phyloP scores from a whole-genome alignment of 2,797 vertebrate genomes.

The Valencia hispanica region DNA sequence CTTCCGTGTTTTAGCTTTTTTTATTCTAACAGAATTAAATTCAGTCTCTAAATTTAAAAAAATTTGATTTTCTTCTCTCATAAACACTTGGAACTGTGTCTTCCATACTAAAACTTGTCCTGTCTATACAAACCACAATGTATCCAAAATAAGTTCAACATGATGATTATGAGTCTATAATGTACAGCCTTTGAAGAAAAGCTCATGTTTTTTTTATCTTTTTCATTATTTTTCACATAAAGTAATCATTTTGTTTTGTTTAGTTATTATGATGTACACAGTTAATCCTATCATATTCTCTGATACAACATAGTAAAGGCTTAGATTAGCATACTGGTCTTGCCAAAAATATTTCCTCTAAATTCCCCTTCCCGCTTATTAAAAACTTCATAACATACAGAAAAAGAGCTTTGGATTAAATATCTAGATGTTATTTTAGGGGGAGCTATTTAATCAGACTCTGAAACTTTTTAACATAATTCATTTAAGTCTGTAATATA shows the following conservation, averaged over 20 bases:
- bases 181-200: no score
- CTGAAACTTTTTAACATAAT: not conserved
- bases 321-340: not conserved
- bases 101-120: no score
- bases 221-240: not conserved
- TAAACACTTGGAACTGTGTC: no score
- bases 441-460: not conserved
- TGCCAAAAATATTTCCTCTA: not conserved
- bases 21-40: no score
- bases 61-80: no score
- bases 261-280: not conserved
- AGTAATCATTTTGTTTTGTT: not conserved
- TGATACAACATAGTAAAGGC: not conserved
- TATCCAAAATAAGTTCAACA: no score
- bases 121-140: no score
- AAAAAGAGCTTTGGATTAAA: not conserved
- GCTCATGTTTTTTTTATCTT: not conserved
- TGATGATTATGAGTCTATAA: no score
- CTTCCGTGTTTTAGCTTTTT: no score
- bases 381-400: not conserved
- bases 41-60: no score
- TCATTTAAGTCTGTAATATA: not conserved
- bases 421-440: not conserved
- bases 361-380: no score
- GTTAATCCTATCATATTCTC: not conserved